Conservation (phyloP, 1,140 invertebrate species). For the Rhizoglyphus robini region DNA sequence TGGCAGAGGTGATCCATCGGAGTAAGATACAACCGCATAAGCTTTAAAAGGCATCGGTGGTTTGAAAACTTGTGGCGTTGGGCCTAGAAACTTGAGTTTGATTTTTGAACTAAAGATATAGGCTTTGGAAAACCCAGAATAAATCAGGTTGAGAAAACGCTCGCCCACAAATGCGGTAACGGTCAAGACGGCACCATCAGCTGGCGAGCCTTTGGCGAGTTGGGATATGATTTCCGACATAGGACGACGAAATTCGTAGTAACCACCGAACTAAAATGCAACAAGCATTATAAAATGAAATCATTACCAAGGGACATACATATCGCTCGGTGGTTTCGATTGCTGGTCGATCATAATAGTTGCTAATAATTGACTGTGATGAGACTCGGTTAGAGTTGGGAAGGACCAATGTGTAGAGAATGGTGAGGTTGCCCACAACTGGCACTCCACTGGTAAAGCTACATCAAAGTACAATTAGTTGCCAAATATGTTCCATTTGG, state of each 20-base stretch:
- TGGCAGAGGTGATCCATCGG: constrained; percentile 56
- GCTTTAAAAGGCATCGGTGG: constrained; percentile 70
- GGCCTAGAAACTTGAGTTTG: constrained; percentile 66
- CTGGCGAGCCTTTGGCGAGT: constrained; percentile 34
- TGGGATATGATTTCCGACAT: constrained; percentile 57
- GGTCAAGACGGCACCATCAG: constrained; percentile 67
- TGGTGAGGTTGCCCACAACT: constrained; percentile 59
- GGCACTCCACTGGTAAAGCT: constrained; percentile 38
- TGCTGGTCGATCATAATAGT: constrained; percentile 13
- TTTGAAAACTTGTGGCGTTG: constrained; percentile 80
- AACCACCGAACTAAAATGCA: constrained; percentile 61
- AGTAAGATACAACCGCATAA: constrained; percentile 55
- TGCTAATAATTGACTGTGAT: neutral
- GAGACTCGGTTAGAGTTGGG: neutral
- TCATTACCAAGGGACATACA: constrained; percentile 12
- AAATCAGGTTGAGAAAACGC: constrained; percentile 60
- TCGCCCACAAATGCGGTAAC: constrained; percentile 78
- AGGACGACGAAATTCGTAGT: constrained; percentile 66
- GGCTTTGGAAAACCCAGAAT: constrained; percentile 64
- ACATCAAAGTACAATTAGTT: neutral
- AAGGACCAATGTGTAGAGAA: constrained; percentile 37
- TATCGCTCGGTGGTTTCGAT: constrained; percentile 19
- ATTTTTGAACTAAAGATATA: constrained; percentile 72
- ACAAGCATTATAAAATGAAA: neutral
- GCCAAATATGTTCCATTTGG: neutral